A percentile compares a stretch with the other conserved stretches of the same genome.
Conservation (phyloP, 2,888 invertebrate species). For the Drosophila sordidapex region DNA sequence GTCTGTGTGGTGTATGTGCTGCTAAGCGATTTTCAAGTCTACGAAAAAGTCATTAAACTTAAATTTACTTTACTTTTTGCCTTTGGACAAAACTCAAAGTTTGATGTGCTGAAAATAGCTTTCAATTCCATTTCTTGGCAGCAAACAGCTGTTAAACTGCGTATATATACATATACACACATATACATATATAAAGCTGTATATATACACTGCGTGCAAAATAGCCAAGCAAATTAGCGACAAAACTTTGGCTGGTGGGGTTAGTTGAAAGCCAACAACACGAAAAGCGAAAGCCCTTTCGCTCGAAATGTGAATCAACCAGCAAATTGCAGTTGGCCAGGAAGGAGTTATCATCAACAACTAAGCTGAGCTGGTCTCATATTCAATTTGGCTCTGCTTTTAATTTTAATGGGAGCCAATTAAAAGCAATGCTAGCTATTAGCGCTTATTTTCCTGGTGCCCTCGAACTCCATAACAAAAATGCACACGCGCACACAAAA, state of each 20-base stretch:
- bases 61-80: slow-evolving; percentile 36
- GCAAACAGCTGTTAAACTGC: slow-evolving; percentile 39
- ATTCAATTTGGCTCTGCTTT: slow-evolving; percentile 77
- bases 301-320: slow-evolving; percentile 24
- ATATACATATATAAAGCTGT: neutral
- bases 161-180: neutral
- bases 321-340: slow-evolving; percentile 29
- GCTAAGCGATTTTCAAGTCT: slow-evolving; percentile 24
- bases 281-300: slow-evolving; percentile 16
- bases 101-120: slow-evolving; percentile 50
- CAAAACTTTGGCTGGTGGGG: slow-evolving; percentile 65
- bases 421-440: slow-evolving; percentile 68
- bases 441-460: slow-evolving; percentile 20
- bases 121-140: slow-evolving; percentile 65
- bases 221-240: slow-evolving; percentile 75
- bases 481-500: slow-evolving; percentile 66
- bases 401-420: slow-evolving; percentile 80
- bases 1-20: slow-evolving; percentile 2
- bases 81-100: slow-evolving; percentile 37
- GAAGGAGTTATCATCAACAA: slow-evolving; percentile 10
- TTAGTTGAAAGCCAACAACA: slow-evolving; percentile 57
- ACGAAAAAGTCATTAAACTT: slow-evolving; percentile 55
- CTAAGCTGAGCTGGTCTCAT: slow-evolving; percentile 48
- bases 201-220: slow-evolving; percentile 43
- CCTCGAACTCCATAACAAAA: slow-evolving; percentile 11